These are phyloP conservation scores for Moxostoma hubbsi DNA, from an alignment of 2,797 vertebrate genomes.

Conservation along the genomic window DNA sequence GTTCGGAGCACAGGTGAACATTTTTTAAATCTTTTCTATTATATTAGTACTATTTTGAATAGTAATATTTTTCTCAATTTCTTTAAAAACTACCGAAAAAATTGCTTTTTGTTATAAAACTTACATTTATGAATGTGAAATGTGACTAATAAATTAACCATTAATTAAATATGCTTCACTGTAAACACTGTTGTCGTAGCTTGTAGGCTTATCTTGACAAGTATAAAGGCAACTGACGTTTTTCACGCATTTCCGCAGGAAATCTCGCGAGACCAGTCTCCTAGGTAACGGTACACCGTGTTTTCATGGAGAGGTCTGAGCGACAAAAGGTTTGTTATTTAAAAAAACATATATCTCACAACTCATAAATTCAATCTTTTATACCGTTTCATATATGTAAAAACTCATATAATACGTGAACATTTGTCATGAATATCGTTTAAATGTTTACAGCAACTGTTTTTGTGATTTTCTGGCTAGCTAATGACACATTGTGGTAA, in stretches of 20 bases:
- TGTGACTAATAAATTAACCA: too few species aligned
- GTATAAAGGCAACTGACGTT: background rate
- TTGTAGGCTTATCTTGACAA: too few species aligned
- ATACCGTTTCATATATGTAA: background rate
- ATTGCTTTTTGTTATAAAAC: too few species aligned
- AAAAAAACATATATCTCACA: background rate
- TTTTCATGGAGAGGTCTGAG: slow-evolving; percentile 66
- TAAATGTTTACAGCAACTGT: background rate
- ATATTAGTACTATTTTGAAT: too few species aligned
- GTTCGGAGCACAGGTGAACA: too few species aligned
- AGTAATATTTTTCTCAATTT: too few species aligned
- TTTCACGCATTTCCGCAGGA: slow-evolving; percentile 13
- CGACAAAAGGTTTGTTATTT: slow-evolving; percentile 70
- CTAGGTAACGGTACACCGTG: slow-evolving; percentile 55
- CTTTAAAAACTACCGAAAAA: too few species aligned
- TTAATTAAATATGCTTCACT: too few species aligned
- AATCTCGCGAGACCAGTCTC: slow-evolving; percentile 59
- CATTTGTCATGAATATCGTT: background rate
- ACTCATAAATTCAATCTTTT: background rate
- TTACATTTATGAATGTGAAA: too few species aligned
- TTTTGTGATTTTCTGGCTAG: too few species aligned
- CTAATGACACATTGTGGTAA: background rate
- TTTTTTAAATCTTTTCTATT: too few species aligned
- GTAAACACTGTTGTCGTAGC: too few species aligned
- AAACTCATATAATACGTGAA: background rate